Base-by-base conservation (phyloP, 64 coral and sea anemone genomes). In the Pocillopora damicornis region DNA sequence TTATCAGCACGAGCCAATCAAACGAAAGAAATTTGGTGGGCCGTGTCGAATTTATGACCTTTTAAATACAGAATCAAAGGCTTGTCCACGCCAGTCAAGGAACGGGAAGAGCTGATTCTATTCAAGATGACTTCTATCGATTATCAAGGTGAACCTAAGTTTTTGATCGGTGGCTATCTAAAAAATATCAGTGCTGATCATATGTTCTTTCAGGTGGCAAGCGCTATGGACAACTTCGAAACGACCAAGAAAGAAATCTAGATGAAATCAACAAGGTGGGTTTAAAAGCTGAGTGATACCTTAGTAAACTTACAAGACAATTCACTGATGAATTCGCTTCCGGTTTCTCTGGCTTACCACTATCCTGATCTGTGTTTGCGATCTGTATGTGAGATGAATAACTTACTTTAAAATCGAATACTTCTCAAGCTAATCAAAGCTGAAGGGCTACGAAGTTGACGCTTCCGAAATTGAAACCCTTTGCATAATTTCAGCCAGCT, bases 201-300 rank as follows among this genome's bases (percentile, higher is more conserved):
- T 72, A 20, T 85, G 5, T 60, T 90, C 62, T 36, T 79, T 1
- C n/a, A 98, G 95, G 95, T 75, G 95, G 95, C 1, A 98, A 98
- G 66, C 60, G 42, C 42, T 98, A 68, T 30, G 95, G 95, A 23
- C 79, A 86, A 37, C 45, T 98, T 61, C 76, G 77, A 83, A 87
- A 87, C 22, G 11, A 81, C 0, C 95, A 98, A 76, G 92, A 94
- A 73, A 58, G 86, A 16, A 76, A 59, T 5, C 59, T 98, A 15
- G 92, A 98, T 88, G 95, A 98, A 89, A 98, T 98, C 66, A 98
- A 98, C 75, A 86, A 89, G 91, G 95, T 98, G 87, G 23, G 59
- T 58, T 12, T 23, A 17, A 15, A 1, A 87, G 35, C 60, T 1
- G 58, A 42, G 15, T 58, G 35, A 34, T 37, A 67, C 30, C n/a